Evolutionary conservation across 37 sponge, comb jelly and placozoan species (phyloP).

Genomic region (Haliclona indistincta): DNA sequence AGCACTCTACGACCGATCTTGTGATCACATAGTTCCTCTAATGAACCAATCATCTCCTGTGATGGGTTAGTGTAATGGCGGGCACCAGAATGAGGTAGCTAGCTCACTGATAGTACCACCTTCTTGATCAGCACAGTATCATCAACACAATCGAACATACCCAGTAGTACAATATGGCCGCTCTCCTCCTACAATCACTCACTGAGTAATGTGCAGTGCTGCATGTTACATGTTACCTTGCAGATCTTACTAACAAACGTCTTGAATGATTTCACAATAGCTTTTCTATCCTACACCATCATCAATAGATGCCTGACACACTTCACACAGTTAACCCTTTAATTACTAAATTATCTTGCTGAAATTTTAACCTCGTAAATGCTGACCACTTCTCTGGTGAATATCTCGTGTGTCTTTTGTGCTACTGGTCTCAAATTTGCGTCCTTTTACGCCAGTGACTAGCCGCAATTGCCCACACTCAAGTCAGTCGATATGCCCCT

Average conservation of each 20-base stretch:
- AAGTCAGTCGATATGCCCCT: too few species aligned
- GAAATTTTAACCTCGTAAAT: too few species aligned
- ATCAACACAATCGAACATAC: constrained; percentile 91
- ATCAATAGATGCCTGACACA: too few species aligned
- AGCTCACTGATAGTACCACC: constrained; percentile 66
- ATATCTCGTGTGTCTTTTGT: too few species aligned
- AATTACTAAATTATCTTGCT: too few species aligned
- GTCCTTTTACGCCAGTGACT: too few species aligned
- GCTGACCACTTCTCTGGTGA: too few species aligned
- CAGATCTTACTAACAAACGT: constrained; percentile 85
- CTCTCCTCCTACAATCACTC: constrained; percentile 91
- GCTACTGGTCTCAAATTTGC: too few species aligned
- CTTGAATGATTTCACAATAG: constrained; percentile 88
- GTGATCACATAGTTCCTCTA: constrained; percentile 61
- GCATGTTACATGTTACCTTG: constrained; percentile 24
- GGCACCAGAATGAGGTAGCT: background rate
- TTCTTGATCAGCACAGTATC: constrained; percentile 95
- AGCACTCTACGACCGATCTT: constrained; percentile 75
- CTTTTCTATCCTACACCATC: constrained; percentile 77
- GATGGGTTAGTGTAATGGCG: background rate
- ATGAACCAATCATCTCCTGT: constrained; percentile 59
- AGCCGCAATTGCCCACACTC: too few species aligned
- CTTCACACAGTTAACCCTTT: too few species aligned
- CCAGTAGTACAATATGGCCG: constrained; percentile 84
- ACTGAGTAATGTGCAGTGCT: background rate